Evolutionary conservation across 1,140 invertebrate genomes (phyloP).

Genomic region (Lethocerus indicus): DNA sequence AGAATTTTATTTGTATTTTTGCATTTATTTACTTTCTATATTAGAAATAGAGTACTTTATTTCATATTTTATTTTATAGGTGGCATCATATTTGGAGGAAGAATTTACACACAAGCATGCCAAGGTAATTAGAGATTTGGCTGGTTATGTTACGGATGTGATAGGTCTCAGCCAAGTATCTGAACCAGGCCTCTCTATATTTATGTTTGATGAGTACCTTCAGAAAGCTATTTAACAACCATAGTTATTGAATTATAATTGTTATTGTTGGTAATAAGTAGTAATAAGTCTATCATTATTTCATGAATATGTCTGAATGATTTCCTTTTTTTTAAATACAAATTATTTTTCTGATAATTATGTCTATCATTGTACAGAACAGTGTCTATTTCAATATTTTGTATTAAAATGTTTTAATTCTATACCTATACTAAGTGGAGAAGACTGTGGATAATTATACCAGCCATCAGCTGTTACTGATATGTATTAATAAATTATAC

Average conservation of each 20-base stretch:
- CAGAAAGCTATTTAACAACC: constrained; percentile 33
- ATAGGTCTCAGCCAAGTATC: constrained; percentile 35
- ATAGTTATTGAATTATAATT: background rate
- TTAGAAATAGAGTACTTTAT: background rate
- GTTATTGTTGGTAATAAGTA: background rate
- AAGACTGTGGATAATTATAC: too few species aligned
- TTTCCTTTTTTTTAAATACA: too few species aligned
- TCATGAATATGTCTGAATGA: too few species aligned
- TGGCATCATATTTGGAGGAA: constrained; percentile 54
- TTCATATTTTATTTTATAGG: constrained; percentile 21
- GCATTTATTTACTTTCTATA: background rate
- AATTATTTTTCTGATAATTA: too few species aligned
- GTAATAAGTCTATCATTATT: too few species aligned
- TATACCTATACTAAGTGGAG: too few species aligned
- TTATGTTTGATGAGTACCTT: constrained; percentile 61
- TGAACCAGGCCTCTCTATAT: constrained; percentile 38
- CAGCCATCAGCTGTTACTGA: too few species aligned
- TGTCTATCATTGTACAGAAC: too few species aligned
- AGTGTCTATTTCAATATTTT: too few species aligned
- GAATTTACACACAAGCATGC: constrained; percentile 51
- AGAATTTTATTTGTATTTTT: background rate
- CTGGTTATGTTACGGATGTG: constrained; percentile 53
- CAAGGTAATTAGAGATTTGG: constrained; percentile 41
- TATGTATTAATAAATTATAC: too few species aligned
- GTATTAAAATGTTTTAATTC: too few species aligned